phyloP scores from a whole-genome alignment of 2,113 vertebrate genomes.

The Cottus gobio region DNA sequence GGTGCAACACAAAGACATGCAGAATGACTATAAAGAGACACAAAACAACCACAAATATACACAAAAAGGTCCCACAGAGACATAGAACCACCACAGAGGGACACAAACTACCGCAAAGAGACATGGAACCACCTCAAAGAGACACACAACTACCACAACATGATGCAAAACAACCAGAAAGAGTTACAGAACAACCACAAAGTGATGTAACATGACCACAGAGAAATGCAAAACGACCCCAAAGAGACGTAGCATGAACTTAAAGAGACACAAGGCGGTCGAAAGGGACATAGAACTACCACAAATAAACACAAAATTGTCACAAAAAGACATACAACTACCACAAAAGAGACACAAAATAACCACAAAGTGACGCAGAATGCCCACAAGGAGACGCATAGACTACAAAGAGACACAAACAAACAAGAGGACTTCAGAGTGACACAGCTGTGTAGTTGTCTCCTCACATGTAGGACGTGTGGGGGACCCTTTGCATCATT shows the following conservation, averaged over 20 bases:
- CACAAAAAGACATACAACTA: neutral
- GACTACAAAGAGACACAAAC: neutral
- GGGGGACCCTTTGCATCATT: neutral
- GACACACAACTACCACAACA: neutral
- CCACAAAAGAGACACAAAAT: neutral
- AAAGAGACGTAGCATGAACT: neutral
- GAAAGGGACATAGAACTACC: neutral
- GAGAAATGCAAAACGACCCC: neutral
- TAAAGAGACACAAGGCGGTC: neutral
- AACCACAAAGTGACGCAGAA: neutral
- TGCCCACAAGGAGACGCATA: neutral
- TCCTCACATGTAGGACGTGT: neutral
- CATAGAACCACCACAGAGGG: too few species aligned
- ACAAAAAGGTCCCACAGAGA: neutral
- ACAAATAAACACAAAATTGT: neutral
- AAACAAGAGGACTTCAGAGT: neutral
- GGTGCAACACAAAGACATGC: too few species aligned
- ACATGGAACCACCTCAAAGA: neutral
- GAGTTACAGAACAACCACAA: neutral
- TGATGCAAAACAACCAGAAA: neutral
- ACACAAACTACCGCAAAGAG: too few species aligned
- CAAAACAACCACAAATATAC: neutral
- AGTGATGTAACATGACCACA: neutral
- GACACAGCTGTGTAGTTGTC: neutral
- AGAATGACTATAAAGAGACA: too few species aligned